These are phyloP conservation scores for Lepidothrix coronata DNA, from an alignment of 2,113 vertebrate genomes.

Conservation along the genomic window DNA sequence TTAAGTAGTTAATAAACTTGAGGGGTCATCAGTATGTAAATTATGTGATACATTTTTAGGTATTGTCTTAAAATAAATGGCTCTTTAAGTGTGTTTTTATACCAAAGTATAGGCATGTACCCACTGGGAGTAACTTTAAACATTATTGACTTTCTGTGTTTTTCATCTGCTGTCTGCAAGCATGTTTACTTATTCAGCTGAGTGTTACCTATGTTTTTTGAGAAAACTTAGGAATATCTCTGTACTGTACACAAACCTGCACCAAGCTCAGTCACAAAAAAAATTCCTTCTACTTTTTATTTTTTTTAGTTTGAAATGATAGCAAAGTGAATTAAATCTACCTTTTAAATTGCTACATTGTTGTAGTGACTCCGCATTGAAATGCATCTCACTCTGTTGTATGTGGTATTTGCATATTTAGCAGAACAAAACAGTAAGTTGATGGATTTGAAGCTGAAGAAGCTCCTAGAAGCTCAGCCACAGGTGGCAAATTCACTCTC, in stretches of 20 bases:
- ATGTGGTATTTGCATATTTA: constrained; percentile 74
- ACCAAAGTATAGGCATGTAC: neutral
- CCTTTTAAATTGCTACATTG: constrained; percentile 50
- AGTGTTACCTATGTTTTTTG: neutral
- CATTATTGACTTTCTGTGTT: neutral
- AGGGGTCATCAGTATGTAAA: neutral
- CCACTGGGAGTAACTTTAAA: neutral
- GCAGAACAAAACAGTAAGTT: constrained; percentile 87
- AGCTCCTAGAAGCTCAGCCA: constrained; percentile 83
- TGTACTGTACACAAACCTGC: neutral
- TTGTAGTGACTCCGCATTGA: constrained; percentile 37
- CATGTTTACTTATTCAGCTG: neutral
- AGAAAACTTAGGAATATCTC: neutral
- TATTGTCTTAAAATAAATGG: constrained; percentile 3
- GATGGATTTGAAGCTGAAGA: constrained; percentile 91
- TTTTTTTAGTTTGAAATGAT: constrained; percentile 12
- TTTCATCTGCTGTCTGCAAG: neutral
- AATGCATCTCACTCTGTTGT: constrained; percentile 63
- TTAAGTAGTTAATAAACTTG: neutral
- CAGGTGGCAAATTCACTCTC: constrained; percentile 81
- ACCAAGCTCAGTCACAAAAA: neutral
- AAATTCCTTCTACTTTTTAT: neutral
- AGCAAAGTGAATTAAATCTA: constrained; percentile 26
- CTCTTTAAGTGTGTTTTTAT: neutral
- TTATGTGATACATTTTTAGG: neutral